Base-by-base conservation (phyloP, 2,888 invertebrate genomes). In the Pristionchus maxplancki region DNA sequence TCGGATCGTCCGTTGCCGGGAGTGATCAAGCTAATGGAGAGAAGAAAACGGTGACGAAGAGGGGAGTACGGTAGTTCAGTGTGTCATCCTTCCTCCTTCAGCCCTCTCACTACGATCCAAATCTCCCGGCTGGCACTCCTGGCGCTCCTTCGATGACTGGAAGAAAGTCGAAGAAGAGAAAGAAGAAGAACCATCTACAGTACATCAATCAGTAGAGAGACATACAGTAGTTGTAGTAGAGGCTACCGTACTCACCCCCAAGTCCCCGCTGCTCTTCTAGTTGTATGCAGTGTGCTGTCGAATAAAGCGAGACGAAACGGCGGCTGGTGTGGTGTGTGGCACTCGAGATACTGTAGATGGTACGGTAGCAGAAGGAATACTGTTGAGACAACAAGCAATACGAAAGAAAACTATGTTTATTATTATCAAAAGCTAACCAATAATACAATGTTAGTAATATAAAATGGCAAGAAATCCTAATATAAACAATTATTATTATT, bases 201-300 rank as follows among this genome's bases (percentile, higher is more conserved):
- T 74, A 74, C 74, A 11, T 74, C 74, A 74, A 74, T 34, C 74
- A 74, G 40, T 74, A 67, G 67, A n/a, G 62, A 62, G 11, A 11
- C n/a, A 62, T 62, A 62, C 62, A 11, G 62, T 62, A 62, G 17
- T 50, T 20, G 50, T 62, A 62, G n/a, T 62, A n/a, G 62, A n/a
- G 2, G 28, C 62, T 28, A 62, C 62, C 62, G 62, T 62, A 62
- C 62, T 62, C 28, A 62, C 13, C 28, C n/a, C 20, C n/a, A 62
- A n/a, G 62, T 62, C 28, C 62, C 62, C 11, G 28, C 62, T 28
- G 9, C 62, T 28, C n/a, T n/a, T n/a, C 62, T 28, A 6, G 24
- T 28, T 62, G 28, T 62, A 28, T 28, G 62, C n/a, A 62, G 62
- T 28, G 62, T 62, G n/a, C 62, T 62, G 28, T 28, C 62, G 62